Evolutionary conservation across 2,888 invertebrate species (phyloP), one percentile per base, ranked within the genome.

Genomic region (Corythucha ciliata): DNA sequence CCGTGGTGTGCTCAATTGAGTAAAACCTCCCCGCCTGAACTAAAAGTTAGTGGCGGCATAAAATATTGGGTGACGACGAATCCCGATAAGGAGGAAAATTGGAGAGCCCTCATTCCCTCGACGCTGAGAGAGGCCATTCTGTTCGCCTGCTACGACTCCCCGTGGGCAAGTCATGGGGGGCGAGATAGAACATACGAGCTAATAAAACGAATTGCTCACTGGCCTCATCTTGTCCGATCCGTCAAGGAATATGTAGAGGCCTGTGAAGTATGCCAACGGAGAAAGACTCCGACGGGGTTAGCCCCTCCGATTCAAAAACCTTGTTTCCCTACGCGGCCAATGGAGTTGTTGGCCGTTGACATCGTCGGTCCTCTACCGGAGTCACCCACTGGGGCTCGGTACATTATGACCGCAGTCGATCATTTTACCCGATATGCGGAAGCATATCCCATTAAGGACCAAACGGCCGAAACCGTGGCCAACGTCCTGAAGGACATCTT

Each of bases 201-300:
- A 21, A 56, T 65, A 10, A 46, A 53, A 59, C 46, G 58, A 50
- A 53, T 58, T 14, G 64, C 60, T 49, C 58, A 61, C 48, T 66
- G 65, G 65, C 45, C 47, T n/a, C 59, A 56, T 5, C 65, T 66
- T 63, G 65, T 62, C 53, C 55, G 55, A 5, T 63, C 66, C 44
- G 64, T 66, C 8, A 59, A 62, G 29, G 42, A 57, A 48, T 63
- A 57, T 55, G 60, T 66, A 34, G 62, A 63, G 56, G 54, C 33
- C 16, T 66, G 64, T 41, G 57, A 60, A 52, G 58, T 56, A 7
- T 67, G 66, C 52, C 65, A 66, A 60, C 57, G 51, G 42, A 64
- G 63, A 44, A 66, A 64, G 58, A 37, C 56, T 18, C 41, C 56
- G 2, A 25, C 56, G n/a, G 58, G 59, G 42, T 57, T 49, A 14